A percentile compares a stretch with the other conserved stretches of the same genome.
Conservation (phyloP, 2,797 vertebrate species). For the Danio tinwini region DNA sequence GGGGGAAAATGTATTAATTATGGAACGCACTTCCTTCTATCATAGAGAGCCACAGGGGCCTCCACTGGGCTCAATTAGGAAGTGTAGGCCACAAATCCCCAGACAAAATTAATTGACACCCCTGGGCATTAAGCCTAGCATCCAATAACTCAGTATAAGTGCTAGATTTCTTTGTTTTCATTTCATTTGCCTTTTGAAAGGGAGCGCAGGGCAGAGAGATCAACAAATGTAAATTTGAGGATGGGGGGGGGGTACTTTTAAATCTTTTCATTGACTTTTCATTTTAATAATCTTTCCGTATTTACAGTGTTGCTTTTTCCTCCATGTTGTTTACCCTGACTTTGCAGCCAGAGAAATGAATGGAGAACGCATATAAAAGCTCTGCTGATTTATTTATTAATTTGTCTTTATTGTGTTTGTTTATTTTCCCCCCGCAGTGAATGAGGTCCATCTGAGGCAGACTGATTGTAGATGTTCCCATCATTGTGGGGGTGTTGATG, state of each 20-base stretch:
- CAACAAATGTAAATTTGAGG: constrained; percentile 60
- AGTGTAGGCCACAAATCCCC: constrained; percentile 83
- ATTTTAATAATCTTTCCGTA: constrained; percentile 70
- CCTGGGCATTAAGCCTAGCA: constrained; percentile 76
- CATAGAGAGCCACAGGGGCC: constrained; percentile 75
- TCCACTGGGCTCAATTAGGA: constrained; percentile 84
- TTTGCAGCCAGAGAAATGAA: constrained; percentile 51
- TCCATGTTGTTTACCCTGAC: constrained; percentile 45
- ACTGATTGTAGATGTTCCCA: constrained; percentile 36
- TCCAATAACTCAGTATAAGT: constrained; percentile 73
- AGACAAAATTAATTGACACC: constrained; percentile 87
- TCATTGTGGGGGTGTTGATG: constrained; percentile 45
- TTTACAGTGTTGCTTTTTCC: constrained; percentile 63
- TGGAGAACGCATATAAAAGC: constrained; percentile 36
- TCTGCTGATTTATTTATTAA: constrained; percentile 49
- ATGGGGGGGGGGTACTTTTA: constrained; percentile 58
- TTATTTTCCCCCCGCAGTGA: constrained; percentile 54
- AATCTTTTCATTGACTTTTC: constrained; percentile 68
- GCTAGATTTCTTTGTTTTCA: constrained; percentile 80
- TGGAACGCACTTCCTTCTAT: constrained; percentile 79
- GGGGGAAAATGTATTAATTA: constrained; percentile 76
- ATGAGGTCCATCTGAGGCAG: constrained; percentile 62
- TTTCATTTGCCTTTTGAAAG: constrained; percentile 71
- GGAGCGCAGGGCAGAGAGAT: constrained; percentile 48
- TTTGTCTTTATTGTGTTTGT: constrained; percentile 46